phyloP scores from a whole-genome alignment of 2,888 invertebrate genomes.

The Syrista parreyssii region DNA sequence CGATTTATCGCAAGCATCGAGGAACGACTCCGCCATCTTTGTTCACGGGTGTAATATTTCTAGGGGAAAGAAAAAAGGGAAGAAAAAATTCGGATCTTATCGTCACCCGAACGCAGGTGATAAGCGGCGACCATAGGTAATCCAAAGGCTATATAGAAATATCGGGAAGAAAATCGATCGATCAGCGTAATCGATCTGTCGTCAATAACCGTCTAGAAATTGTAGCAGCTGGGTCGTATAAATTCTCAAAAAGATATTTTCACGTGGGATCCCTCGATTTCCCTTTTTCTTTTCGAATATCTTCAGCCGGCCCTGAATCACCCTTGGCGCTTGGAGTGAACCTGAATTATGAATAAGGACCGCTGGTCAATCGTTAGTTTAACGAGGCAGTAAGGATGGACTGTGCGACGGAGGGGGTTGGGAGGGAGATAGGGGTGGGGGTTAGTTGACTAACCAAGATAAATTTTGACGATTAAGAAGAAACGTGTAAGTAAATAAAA shows the following conservation, averaged over 20 bases:
- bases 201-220: neutral
- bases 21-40: neutral
- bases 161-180: neutral
- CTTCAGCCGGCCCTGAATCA: neutral
- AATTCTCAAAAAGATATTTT: neutral
- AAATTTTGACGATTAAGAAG: slow-evolving; percentile 43
- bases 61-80: neutral
- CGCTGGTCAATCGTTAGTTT: slow-evolving; percentile 13
- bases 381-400: neutral
- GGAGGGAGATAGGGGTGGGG: slow-evolving; percentile 18
- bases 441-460: slow-evolving; percentile 44
- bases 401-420: neutral
- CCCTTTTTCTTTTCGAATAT: neutral
- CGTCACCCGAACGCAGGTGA: neutral
- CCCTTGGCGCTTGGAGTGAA: neutral
- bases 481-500: slow-evolving; percentile 52
- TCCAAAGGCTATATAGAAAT: neutral
- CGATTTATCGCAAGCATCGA: slow-evolving; percentile 13
- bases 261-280: neutral
- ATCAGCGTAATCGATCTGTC: neutral
- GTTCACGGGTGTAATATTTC: neutral
- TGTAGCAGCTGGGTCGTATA: neutral
- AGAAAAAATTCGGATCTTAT: neutral
- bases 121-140: neutral
- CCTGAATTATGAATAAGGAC: neutral